Percentiles rank a stretch among this genome's conserved stretches.
Conservation (phyloP, 2,888 invertebrate genomes). For the Eustalomyia histrio region DNA sequence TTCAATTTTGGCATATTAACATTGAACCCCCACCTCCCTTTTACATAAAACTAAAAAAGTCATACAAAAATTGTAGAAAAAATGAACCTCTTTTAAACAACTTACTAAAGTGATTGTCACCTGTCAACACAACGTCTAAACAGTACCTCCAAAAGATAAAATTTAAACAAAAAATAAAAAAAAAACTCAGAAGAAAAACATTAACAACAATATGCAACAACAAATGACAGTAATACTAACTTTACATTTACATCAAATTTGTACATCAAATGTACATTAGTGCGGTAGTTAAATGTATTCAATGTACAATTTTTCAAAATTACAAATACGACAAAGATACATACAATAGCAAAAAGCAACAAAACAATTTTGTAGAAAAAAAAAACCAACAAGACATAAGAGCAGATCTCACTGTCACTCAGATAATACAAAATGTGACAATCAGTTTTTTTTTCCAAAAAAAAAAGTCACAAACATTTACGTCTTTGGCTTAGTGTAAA, state of each 20-base stretch:
- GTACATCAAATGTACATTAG: constrained; percentile 65
- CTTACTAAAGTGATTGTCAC: constrained; percentile 46
- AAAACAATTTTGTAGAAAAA: not conserved
- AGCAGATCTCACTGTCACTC: constrained; percentile 19
- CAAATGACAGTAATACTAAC: constrained; percentile 5
- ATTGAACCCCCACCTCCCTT: not conserved
- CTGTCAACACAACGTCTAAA: constrained; percentile 49
- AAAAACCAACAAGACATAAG: constrained; percentile 1
- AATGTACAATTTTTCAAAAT: constrained; percentile 56
- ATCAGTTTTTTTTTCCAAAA: not conserved
- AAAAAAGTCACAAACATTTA: constrained; percentile 8
- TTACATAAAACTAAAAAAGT: constrained; percentile 3
- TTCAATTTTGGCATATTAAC: not conserved
- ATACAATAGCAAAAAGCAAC: constrained; percentile 8
- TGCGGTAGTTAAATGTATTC: constrained; percentile 48
- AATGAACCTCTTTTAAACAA: constrained; percentile 7
- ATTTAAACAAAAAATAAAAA: not conserved
- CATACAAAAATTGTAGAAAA: not conserved
- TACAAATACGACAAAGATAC: constrained; percentile 38
- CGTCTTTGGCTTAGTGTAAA: no score
- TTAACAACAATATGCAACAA: constrained; percentile 30
- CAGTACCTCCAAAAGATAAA: constrained; percentile 3
- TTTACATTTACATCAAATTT: constrained; percentile 42
- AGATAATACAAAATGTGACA: constrained; percentile 31
- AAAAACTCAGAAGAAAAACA: constrained; percentile 13